phyloP scores from a whole-genome alignment of 2,888 invertebrate species.

The Papilio demoleus region DNA sequence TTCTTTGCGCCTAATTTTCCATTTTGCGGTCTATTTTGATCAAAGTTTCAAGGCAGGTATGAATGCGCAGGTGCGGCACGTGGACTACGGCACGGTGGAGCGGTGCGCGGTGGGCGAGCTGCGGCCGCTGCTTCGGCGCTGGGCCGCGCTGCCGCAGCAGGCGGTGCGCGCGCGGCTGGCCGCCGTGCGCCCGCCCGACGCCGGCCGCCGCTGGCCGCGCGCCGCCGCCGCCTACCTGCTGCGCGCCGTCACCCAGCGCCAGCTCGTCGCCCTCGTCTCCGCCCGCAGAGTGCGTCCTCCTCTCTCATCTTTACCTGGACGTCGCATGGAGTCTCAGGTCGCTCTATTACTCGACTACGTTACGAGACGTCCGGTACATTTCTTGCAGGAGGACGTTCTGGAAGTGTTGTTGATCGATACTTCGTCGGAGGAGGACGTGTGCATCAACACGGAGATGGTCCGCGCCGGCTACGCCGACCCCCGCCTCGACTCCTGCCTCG shows the following conservation, averaged over 20 bases:
- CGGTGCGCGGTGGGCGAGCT: slow-evolving; percentile 54
- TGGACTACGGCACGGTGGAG: slow-evolving; percentile 84
- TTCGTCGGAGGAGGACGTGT: slow-evolving; percentile 70
- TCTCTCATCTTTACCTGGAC: not conserved
- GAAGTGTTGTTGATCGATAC: slow-evolving; percentile 82
- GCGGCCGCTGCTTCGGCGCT: slow-evolving; percentile 67
- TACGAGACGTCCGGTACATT: too few species aligned
- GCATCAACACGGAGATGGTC: slow-evolving; percentile 76
- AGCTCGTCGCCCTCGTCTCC: slow-evolving; percentile 68
- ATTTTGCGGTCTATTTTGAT: slow-evolving; percentile 43
- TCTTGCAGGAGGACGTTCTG: slow-evolving; percentile 56
- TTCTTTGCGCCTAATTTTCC: too few species aligned
- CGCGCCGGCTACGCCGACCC: slow-evolving; percentile 76
- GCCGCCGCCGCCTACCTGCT: slow-evolving; percentile 70
- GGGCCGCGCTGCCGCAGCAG: slow-evolving; percentile 75
- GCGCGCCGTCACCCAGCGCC: slow-evolving; percentile 58
- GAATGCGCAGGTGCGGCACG: slow-evolving; percentile 77
- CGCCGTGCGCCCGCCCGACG: slow-evolving; percentile 67
- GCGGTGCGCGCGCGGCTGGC: slow-evolving; percentile 79
- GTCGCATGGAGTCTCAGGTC: too few species aligned
- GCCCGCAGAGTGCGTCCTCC: slow-evolving; percentile 49
- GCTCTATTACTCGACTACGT: too few species aligned
- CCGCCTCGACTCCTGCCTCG: slow-evolving; percentile 56
- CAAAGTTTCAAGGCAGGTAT: too few species aligned
- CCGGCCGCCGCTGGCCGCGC: slow-evolving; percentile 74